phyloP scores from a whole-genome alignment of 2,113 vertebrate species.

The Dermatemys mawii region DNA sequence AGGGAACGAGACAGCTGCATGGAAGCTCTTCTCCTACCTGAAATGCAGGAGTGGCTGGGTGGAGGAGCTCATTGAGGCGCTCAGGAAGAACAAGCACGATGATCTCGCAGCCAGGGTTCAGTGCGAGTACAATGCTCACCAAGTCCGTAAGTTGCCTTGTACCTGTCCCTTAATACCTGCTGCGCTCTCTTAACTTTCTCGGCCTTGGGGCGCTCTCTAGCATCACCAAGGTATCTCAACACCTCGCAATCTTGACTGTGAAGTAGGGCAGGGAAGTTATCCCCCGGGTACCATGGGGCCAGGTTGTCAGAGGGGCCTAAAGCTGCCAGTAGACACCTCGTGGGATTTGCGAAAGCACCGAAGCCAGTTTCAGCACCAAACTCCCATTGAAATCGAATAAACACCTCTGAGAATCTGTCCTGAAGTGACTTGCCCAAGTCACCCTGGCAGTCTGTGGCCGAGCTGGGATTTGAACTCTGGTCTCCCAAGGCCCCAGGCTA shows the following conservation, averaged over 20 bases:
- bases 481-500: not conserved
- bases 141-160: not conserved
- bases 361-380: not conserved
- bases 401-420: not conserved
- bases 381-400: not conserved
- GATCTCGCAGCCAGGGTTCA: not conserved
- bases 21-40: not conserved
- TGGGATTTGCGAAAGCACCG: not conserved
- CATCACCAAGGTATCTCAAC: not conserved
- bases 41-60: not conserved
- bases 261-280: not conserved
- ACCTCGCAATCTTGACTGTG: not conserved
- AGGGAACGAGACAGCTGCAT: not conserved
- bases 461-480: not conserved
- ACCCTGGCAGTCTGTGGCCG: not conserved
- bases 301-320: not conserved
- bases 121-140: fast-evolving
- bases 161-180: not conserved
- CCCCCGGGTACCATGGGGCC: not conserved
- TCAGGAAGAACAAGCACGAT: not conserved
- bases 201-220: not conserved
- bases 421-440: not conserved
- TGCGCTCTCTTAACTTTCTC: not conserved
- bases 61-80: not conserved
- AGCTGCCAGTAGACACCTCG: not conserved